Percentiles rank a stretch among this genome's conserved stretches.
Conservation (phyloP, 2,797 vertebrate genomes). For the Chelon labrosus region DNA sequence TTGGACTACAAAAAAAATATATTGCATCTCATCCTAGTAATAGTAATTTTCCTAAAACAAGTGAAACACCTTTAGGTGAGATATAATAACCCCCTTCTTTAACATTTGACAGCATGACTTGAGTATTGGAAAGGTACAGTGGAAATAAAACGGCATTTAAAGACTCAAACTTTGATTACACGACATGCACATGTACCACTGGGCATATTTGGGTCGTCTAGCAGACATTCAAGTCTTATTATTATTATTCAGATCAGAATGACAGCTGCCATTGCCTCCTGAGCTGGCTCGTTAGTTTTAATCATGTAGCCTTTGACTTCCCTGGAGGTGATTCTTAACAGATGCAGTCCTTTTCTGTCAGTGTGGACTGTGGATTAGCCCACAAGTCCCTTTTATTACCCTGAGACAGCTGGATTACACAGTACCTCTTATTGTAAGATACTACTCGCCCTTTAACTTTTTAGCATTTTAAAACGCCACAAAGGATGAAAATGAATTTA, state of each 20-base stretch:
- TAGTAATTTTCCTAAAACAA: conserved; percentile 8
- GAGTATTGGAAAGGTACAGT: conserved; percentile 5
- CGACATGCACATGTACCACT: conserved; percentile 4
- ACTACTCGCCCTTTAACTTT: conserved; percentile 40
- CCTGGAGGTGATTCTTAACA: not conserved
- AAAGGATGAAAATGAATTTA: conserved; percentile 48
- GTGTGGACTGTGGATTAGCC: not conserved
- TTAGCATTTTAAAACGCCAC: conserved; percentile 54
- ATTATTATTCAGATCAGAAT: conserved; percentile 11
- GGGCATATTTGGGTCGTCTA: conserved; percentile 3
- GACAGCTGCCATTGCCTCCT: conserved; percentile 14
- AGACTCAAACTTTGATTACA: conserved; percentile 23
- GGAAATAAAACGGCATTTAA: conserved; percentile 11
- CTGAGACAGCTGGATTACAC: conserved; percentile 9
- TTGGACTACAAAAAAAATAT: conserved; percentile 30
- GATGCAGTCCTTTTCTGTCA: not conserved
- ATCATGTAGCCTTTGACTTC: conserved; percentile 4
- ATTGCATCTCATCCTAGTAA: conserved; percentile 24
- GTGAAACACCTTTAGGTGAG: conserved; percentile 15
- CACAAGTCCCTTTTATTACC: conserved; percentile 7
- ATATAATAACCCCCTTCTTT: conserved; percentile 14
- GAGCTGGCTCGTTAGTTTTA: conserved; percentile 14
- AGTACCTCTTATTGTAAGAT: conserved; percentile 10
- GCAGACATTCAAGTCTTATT: conserved; percentile 24
- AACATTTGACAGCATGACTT: conserved; percentile 9